Evolutionary conservation across 1,140 invertebrate genomes (phyloP).

Genomic region (Mactra quadrangularis): DNA sequence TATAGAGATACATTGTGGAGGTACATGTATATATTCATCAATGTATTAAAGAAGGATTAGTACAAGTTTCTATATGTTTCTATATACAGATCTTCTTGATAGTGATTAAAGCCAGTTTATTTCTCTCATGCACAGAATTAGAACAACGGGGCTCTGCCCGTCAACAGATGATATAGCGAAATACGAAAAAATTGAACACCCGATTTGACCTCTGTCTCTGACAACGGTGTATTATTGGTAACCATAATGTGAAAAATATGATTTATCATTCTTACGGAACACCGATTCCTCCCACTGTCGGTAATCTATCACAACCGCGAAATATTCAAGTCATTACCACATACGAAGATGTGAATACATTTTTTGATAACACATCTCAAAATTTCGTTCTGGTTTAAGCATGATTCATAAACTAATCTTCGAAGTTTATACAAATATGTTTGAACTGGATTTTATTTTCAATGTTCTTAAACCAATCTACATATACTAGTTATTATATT

Average conservation of each 20-base stretch:
- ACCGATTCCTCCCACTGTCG: constrained; percentile 39
- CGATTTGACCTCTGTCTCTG: constrained; percentile 6
- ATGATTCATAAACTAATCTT: constrained; percentile 44
- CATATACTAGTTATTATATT: constrained; percentile 20
- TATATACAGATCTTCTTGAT: too few relatives aligned
- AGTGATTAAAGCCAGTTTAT: too few relatives aligned
- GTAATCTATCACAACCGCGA: constrained; percentile 20
- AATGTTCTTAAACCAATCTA: not conserved
- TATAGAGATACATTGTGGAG: too few relatives aligned
- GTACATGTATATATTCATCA: too few relatives aligned
- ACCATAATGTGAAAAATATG: constrained; percentile 40
- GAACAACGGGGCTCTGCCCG: too few relatives aligned
- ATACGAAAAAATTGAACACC: too few relatives aligned
- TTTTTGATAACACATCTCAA: constrained; percentile 54
- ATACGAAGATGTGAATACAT: constrained; percentile 32
- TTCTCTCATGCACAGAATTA: too few relatives aligned
- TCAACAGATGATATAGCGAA: too few relatives aligned
- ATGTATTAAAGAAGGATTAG: too few relatives aligned
- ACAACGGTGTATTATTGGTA: constrained; percentile 44
- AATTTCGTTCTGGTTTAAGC: constrained; percentile 16
- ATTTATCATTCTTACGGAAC: constrained; percentile 34
- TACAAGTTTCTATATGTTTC: too few relatives aligned
- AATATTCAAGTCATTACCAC: constrained; percentile 47
- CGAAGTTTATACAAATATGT: constrained; percentile 11
- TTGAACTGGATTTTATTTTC: constrained; percentile 1